Conservation (phyloP, 2,797 vertebrate species). For the Cephalopachus bancanus region DNA sequence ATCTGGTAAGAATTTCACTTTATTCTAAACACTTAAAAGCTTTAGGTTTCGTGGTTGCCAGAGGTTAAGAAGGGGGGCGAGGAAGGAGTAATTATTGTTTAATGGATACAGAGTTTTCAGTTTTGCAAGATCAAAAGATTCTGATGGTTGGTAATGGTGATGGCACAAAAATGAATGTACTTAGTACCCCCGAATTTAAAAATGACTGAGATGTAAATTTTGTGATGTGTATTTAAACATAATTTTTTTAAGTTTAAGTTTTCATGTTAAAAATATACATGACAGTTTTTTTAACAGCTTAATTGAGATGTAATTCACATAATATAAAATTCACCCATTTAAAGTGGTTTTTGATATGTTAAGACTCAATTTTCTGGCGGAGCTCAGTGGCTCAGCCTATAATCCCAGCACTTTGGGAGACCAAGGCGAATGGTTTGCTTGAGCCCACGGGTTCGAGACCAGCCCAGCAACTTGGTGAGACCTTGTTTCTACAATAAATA, state of each 20-base stretch:
- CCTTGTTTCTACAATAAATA: no score
- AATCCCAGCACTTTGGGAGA: no score
- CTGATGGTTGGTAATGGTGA: neutral
- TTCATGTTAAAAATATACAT: neutral
- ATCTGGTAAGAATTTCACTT: constrained; percentile 93
- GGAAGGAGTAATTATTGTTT: neutral
- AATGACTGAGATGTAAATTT: neutral
- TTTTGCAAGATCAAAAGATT: constrained; percentile 42
- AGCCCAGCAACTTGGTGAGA: no score
- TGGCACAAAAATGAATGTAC: neutral
- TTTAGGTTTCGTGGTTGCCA: neutral
- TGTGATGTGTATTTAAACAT: constrained; percentile 9
- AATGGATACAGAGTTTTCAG: constrained; percentile 11
- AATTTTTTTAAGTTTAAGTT: constrained; percentile 21
- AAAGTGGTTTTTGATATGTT: neutral
- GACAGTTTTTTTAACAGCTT: neutral
- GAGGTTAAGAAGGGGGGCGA: neutral
- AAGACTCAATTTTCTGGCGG: constrained; percentile 11
- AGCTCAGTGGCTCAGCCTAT: no score
- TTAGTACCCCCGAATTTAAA: neutral
- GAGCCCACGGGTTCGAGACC: no score
- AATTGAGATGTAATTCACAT: constrained; percentile 1
- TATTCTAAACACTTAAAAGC: neutral
- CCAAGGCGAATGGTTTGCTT: no score
- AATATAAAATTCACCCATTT: constrained; percentile 39